Percentiles rank a stretch among this genome's conserved stretches.
Evolutionary conservation across 1,140 invertebrate species (phyloP).

Genomic region (Habropoda laboriosa): DNA sequence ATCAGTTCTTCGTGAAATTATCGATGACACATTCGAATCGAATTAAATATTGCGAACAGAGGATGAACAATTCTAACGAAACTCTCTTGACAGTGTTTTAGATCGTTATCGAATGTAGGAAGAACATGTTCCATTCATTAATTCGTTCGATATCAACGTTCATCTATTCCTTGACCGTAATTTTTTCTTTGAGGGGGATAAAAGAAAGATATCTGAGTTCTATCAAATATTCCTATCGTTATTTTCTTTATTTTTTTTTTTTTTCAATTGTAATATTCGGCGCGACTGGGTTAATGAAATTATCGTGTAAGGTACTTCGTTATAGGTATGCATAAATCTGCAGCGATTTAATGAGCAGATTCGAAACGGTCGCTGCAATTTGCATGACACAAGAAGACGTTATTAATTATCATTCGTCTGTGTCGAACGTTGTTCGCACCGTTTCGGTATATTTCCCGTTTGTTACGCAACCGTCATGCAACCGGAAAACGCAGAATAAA

Average conservation of each 20-base stretch:
- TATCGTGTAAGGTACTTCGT: not conserved
- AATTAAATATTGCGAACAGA: no score
- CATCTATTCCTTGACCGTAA: not conserved
- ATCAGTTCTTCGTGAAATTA: no score
- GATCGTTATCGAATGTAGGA: no score
- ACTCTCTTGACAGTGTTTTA: no score
- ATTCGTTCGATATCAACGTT: not conserved
- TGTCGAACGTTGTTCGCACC: not conserved
- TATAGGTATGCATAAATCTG: not conserved
- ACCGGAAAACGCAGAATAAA: constrained; percentile 21
- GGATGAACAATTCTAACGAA: no score
- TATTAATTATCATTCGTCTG: constrained; percentile 11
- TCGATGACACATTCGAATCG: no score
- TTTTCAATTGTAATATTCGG: not conserved
- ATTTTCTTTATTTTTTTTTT: no score
- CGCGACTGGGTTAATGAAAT: not conserved
- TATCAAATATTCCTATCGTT: not conserved
- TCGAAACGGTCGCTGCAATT: not conserved
- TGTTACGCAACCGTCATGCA: constrained; percentile 15
- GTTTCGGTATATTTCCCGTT: not conserved
- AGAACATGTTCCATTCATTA: no score
- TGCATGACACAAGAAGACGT: not conserved
- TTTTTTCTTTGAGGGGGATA: not conserved
- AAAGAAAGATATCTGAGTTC: no score
- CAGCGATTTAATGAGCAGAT: not conserved